Evolutionary conservation across 2,888 invertebrate genomes (phyloP).

Genomic region (Amphipoea lucens): DNA sequence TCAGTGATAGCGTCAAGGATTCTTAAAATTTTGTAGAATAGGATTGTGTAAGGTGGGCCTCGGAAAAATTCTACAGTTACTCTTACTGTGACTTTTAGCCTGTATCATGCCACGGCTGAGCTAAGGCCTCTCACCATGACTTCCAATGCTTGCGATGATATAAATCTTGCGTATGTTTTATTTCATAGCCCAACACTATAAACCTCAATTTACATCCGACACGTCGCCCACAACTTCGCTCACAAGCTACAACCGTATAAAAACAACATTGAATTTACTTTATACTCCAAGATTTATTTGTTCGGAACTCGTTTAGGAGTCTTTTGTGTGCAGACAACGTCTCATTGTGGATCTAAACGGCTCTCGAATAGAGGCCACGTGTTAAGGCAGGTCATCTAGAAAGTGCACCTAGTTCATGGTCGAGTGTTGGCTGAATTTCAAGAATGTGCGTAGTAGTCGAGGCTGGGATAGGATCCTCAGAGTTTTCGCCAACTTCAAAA

Average conservation of each 20-base stretch:
- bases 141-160: not conserved
- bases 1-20: not conserved
- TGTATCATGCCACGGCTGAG: not conserved
- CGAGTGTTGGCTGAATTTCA: slow-evolving; percentile 49
- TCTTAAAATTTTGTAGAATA: not conserved
- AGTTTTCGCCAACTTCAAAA: not conserved
- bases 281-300: slow-evolving; percentile 38
- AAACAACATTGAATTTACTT: slow-evolving; percentile 36
- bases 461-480: not conserved
- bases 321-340: slow-evolving; percentile 56
- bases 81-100: not conserved
- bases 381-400: slow-evolving; percentile 42
- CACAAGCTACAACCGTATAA: not conserved
- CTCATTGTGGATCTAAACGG: slow-evolving; percentile 47
- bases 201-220: not conserved
- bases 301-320: slow-evolving; percentile 51
- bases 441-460: slow-evolving; percentile 26
- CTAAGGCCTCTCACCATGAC: too few relatives aligned
- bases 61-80: not conserved
- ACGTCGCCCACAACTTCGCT: not conserved
- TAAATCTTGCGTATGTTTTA: not conserved
- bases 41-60: not conserved
- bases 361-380: slow-evolving; percentile 42
- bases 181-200: not conserved
- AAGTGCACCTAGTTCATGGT: slow-evolving; percentile 48